Base-by-base conservation (phyloP, 2,797 vertebrate genomes). In the Sebastes minor region DNA sequence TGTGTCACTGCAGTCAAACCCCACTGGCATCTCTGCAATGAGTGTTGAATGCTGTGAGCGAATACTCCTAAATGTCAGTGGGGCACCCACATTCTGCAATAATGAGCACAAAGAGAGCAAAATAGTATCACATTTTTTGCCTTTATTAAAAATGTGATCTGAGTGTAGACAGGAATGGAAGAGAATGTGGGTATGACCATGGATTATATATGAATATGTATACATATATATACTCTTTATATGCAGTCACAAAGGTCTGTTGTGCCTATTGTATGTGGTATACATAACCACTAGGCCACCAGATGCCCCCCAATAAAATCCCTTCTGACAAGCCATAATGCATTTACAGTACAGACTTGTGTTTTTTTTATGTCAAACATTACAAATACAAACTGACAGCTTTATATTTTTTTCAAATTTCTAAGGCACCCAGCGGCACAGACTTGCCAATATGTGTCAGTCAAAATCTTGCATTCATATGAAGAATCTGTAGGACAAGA, bases 381-480 rank as follows among this genome's bases (percentile, higher is more conserved):
- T 62, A 65, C 13, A 18, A 78, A 82, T 46, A 60, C 7, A 85
- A 73, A 64, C 22, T 56, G 53, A 79, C 71, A 81, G 49, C n/a
- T 62, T 65, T 52, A 22, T 32, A 60, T 59, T 69, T 77, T 72
- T 62, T 14, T 42, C 38, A 42, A 42, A 42, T 42, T 80, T 66
- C 2, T 65, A 74, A 74, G 61, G 82, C 52, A 76, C 6, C 66
- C 11, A 76, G 53, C 42, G 35, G 28, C 70, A 63, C 10, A 32
- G 25, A 2, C 27, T 77, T 71, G 56, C 46, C 79, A 77, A 53
- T 6, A 56, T 69, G 9, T 42, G 63, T 70, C 84, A 61, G 42
- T 88, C 60, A 67, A 13, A 77, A 38, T 70, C 8, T 55, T 11
- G 14, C 42, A 46, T 46, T 46, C 42, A 49, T 49, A 49, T 49